Evolutionary conservation across 92 coral and sea anemone genomes (phyloP).

Genomic region (Phymanthus crucifer): DNA sequence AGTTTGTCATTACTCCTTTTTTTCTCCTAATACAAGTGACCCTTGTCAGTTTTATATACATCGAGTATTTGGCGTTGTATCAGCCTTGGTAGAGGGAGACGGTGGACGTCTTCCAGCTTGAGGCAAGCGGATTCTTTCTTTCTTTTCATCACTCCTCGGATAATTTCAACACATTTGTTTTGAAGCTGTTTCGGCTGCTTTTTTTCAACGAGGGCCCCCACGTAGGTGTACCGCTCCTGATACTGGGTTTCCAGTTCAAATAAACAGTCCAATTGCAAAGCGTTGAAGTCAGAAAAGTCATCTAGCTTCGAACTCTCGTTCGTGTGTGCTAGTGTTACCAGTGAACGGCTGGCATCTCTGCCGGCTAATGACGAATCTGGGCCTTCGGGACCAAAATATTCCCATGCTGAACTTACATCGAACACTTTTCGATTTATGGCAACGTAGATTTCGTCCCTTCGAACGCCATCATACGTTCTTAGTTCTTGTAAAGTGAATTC

Average conservation of each 20-base stretch:
- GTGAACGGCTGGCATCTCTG: conserved; percentile 94
- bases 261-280: conserved; percentile 78
- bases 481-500: conserved; percentile 68
- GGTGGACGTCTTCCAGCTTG: conserved; percentile 5
- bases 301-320: conserved; percentile 55
- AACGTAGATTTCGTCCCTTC: conserved; percentile 63
- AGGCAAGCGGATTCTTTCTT: not conserved
- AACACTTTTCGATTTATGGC: conserved; percentile 92
- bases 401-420: conserved; percentile 77
- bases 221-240: conserved; percentile 71
- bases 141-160: conserved; percentile 39
- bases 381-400: conserved; percentile 71
- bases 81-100: conserved; percentile 20
- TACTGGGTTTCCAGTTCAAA: conserved; percentile 88
- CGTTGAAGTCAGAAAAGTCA: conserved; percentile 80
- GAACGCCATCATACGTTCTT: conserved; percentile 57
- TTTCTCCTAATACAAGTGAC: not conserved
- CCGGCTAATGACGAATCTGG: conserved; percentile 82
- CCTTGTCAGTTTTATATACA: conserved; percentile 12
- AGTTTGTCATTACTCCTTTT: not conserved
- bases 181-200: conserved; percentile 78
- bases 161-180: conserved; percentile 52
- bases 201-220: conserved; percentile 78
- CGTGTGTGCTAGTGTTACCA: conserved; percentile 71
- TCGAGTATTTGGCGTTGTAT: conserved; percentile 19